Evolutionary conservation across 2,113 vertebrate species (phyloP).

Genomic region (Hiodon tergisus): DNA sequence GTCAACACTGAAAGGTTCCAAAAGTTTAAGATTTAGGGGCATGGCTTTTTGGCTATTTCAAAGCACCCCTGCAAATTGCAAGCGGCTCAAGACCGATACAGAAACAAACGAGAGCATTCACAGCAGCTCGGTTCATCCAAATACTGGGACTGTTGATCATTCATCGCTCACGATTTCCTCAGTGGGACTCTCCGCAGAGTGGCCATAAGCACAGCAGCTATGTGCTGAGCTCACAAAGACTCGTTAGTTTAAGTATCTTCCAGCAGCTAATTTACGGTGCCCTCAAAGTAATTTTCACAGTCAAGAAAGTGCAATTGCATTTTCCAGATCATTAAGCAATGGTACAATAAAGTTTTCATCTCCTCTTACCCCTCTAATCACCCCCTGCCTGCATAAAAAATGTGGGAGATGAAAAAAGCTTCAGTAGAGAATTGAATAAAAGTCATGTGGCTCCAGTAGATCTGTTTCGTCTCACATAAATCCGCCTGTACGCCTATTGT

Average conservation of each 20-base stretch:
- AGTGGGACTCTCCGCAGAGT: conserved; percentile 17
- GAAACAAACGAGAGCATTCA: conserved; percentile 1
- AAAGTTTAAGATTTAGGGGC: not conserved
- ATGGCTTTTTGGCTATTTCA: not conserved
- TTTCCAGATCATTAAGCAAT: conserved; percentile 73
- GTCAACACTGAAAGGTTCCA: not conserved
- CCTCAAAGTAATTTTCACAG: conserved; percentile 68
- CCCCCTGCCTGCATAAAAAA: conserved; percentile 28
- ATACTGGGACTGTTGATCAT: conserved; percentile 5
- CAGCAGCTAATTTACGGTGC: conserved; percentile 66
- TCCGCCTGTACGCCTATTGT: conserved; percentile 16
- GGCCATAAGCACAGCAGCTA: conserved; percentile 19
- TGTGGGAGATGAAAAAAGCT: conserved; percentile 28
- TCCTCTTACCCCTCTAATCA: conserved; percentile 43
- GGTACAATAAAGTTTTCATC: conserved; percentile 41
- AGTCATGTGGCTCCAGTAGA: conserved; percentile 36
- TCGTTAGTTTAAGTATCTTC: conserved; percentile 61
- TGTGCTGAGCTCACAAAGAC: conserved; percentile 58
- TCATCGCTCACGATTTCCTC: conserved; percentile 11
- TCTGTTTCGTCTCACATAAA: conserved; percentile 39
- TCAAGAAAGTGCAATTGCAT: conserved; percentile 66
- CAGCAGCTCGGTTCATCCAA: conserved; percentile 1
- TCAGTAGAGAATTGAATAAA: conserved; percentile 38
- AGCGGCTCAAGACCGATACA: not conserved
- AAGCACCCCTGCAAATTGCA: conserved; percentile 13